phyloP scores from a whole-genome alignment of 2,797 vertebrate species.

The Amphiprion clarkii region DNA sequence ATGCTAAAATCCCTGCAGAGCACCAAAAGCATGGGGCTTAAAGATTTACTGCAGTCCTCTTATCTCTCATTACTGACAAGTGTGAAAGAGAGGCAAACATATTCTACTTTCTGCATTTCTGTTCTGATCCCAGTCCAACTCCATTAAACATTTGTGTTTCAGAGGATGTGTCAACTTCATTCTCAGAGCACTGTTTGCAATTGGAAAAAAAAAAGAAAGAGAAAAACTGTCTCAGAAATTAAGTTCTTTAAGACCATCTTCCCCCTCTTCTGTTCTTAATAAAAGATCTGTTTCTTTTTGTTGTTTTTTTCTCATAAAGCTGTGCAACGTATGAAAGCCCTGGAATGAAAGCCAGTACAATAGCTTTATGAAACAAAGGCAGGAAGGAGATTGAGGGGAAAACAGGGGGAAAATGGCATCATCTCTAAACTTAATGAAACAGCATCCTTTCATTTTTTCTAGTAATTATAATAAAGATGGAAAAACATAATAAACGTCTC shows the following conservation, averaged over 20 bases:
- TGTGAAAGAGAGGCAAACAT: conserved; percentile 81
- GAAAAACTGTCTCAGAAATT: conserved; percentile 77
- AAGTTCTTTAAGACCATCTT: conserved; percentile 85
- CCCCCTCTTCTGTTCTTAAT: conserved; percentile 79
- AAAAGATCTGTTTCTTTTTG: conserved; percentile 82
- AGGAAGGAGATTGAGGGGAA: conserved; percentile 83
- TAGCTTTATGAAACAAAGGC: conserved; percentile 86
- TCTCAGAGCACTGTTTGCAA: conserved; percentile 76
- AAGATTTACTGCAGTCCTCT: conserved; percentile 84
- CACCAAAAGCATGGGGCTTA: conserved; percentile 83
- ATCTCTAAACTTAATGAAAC: conserved; percentile 97
- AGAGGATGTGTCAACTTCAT: conserved; percentile 75
- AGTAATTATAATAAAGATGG: conserved; percentile 99
- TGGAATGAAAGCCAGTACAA: conserved; percentile 84
- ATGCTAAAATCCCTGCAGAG: conserved; percentile 85
- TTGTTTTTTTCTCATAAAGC: conserved; percentile 81
- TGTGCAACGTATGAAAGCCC: conserved; percentile 84
- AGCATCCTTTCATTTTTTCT: conserved; percentile 99
- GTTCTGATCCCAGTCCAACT: conserved; percentile 86
- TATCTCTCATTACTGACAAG: conserved; percentile 85
- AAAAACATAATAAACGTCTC: conserved; percentile 99
- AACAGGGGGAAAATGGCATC: conserved; percentile 88
- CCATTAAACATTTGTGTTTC: conserved; percentile 81
- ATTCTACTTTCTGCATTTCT: conserved; percentile 81
- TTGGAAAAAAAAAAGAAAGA: conserved; percentile 45